Base-by-base conservation (phyloP, 2,888 invertebrate species). In the Eurois occulta region DNA sequence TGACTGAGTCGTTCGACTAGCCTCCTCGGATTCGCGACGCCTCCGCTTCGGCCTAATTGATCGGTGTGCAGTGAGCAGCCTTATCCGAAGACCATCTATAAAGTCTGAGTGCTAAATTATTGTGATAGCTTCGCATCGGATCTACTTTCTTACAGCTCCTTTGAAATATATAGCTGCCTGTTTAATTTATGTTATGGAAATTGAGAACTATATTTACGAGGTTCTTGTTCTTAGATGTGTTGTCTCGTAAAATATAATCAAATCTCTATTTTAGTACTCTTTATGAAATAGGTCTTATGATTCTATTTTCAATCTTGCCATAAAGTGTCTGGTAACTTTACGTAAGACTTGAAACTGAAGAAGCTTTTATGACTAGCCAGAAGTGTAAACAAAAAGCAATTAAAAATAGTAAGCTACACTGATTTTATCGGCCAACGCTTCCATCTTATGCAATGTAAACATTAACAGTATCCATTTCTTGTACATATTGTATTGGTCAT, bases 1-100 rank as follows among this genome's bases (percentile, higher is more conserved):
- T 89, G 88, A 83, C 83, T 77, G 83, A 87, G 90, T 93, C 92
- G 90, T 88, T 89, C 90, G 91, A 93, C 89, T 86, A 82, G 77
- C 84, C 86, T 77, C 77, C 79, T 80, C 81, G 43, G 69, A 84
- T 83, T 86, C 69, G 78, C 67, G 46, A 67, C 78, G 72, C 78
- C 87, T 77, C 75, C 72, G 71, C 83, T 83, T 68, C 70, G 64
- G 76, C 69, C 78, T 77, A 82, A 87, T 84, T 86, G 60, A 88
- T 88, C 77, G 75, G 67, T 70, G 78, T 52, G 67, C 72, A 85
- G 72, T 66, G 75, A 69, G 52, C 65, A 87, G 77, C 74, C 75
- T 80, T 79, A 80, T 78, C 83, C 74, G 70, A 88, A 78, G 69
- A 76, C 60, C 74, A 77, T 83, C 85, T 83, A 87, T 81, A 78